These are phyloP conservation scores for Phortica variegata DNA, from an alignment of 1,140 invertebrate genomes.

Conservation along the genomic window DNA sequence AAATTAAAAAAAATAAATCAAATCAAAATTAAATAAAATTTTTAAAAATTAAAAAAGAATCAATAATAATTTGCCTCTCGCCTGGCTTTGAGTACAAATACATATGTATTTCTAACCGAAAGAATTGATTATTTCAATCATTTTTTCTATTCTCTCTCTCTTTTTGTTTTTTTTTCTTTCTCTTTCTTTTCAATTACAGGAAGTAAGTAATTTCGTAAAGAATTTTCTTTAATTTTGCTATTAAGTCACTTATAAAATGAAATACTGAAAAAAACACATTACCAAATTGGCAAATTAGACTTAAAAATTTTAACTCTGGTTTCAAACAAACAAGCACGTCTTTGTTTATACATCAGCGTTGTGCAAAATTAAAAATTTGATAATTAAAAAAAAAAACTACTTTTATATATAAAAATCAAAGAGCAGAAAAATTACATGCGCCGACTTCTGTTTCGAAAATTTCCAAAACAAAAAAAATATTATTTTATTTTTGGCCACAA, in stretches of 20 bases:
- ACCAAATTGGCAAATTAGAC: too few relatives aligned
- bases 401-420: too few relatives aligned
- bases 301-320: too few relatives aligned
- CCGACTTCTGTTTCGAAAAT: neutral
- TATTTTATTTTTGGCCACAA: too few relatives aligned
- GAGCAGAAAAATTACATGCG: neutral
- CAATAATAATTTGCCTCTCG: slow-evolving; percentile 32
- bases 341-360: too few relatives aligned
- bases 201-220: slow-evolving; percentile 51
- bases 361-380: too few relatives aligned
- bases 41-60: slow-evolving; percentile 17
- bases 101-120: slow-evolving; percentile 34
- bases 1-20: slow-evolving; percentile 19
- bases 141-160: slow-evolving; percentile 35
- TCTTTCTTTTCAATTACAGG: slow-evolving; percentile 47
- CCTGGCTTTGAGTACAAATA: slow-evolving; percentile 47
- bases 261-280: neutral
- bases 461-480: neutral
- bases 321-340: too few relatives aligned
- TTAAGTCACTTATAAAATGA: neutral
- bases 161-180: slow-evolving; percentile 36
- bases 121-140: slow-evolving; percentile 40
- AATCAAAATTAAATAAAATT: slow-evolving; percentile 26
- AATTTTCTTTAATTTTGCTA: too few relatives aligned
- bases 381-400: too few relatives aligned